Percentiles rank a stretch among this genome's conserved stretches.
phyloP scores from a whole-genome alignment of 2,797 vertebrate genomes.

The Onychomys torridus region DNA sequence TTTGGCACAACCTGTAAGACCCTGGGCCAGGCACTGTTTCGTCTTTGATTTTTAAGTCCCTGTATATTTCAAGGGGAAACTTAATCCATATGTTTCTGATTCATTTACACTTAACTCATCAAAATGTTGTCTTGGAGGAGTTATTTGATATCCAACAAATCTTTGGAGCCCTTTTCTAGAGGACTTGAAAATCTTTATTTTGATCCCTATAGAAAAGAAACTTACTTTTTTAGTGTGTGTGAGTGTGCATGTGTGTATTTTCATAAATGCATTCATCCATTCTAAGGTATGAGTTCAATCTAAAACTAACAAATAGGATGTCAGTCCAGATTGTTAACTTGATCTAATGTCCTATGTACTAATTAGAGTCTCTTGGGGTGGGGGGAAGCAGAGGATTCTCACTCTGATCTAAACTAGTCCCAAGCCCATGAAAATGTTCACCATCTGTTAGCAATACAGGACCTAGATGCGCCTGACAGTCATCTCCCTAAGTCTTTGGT shows the following conservation, averaged over 20 bases:
- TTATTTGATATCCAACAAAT: slow-evolving; percentile 84
- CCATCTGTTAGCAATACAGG: slow-evolving; percentile 81
- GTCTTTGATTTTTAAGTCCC: slow-evolving; percentile 83
- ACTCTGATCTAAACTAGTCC: slow-evolving; percentile 80
- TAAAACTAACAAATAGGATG: slow-evolving; percentile 82
- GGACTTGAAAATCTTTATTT: slow-evolving; percentile 81
- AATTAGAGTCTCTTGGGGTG: slow-evolving; percentile 75
- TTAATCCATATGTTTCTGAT: slow-evolving; percentile 84
- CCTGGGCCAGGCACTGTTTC: slow-evolving; percentile 79
- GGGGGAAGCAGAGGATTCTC: slow-evolving; percentile 63
- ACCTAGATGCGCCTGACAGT: slow-evolving; percentile 67
- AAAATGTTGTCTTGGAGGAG: slow-evolving; percentile 84
- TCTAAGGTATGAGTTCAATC: slow-evolving; percentile 65
- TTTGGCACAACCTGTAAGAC: slow-evolving; percentile 79
- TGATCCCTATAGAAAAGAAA: slow-evolving; percentile 77
- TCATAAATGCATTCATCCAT: slow-evolving; percentile 66
- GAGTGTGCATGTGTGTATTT: slow-evolving; percentile 51
- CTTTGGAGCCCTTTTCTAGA: slow-evolving; percentile 80
- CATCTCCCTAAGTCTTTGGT: slow-evolving; percentile 64
- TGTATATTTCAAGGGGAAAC: slow-evolving; percentile 84
- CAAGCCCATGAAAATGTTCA: slow-evolving; percentile 74
- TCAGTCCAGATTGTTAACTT: slow-evolving; percentile 75
- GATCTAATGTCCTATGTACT: slow-evolving; percentile 78
- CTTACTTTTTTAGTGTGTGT: slow-evolving; percentile 51
- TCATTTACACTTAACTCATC: slow-evolving; percentile 84